phyloP scores from a whole-genome alignment of 2,888 invertebrate genomes.

The Panzeria rudis region DNA sequence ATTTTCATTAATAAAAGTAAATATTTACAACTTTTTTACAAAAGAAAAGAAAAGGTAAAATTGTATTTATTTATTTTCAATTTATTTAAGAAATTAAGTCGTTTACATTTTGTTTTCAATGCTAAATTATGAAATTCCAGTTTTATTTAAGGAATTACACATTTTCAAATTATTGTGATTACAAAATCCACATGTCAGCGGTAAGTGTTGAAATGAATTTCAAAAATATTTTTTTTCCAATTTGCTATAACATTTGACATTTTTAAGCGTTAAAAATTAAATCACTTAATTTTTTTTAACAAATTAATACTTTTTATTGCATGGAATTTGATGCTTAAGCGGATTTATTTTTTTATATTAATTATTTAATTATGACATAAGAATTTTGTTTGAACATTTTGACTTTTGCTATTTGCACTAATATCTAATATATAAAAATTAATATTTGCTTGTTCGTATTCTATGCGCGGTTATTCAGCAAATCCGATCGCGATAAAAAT shows the following conservation, averaged over 20 bases:
- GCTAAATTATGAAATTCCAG: neutral
- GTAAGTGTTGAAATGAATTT: slow-evolving; percentile 43
- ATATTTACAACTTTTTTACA: neutral
- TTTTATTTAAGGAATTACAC: neutral
- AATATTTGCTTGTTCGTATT: no score
- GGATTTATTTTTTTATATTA: slow-evolving; percentile 16
- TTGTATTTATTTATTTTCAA: neutral
- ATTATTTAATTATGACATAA: neutral
- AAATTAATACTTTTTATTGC: slow-evolving; percentile 29
- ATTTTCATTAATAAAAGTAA: neutral
- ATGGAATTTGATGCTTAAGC: slow-evolving; percentile 22
- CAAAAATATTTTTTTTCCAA: slow-evolving; percentile 10
- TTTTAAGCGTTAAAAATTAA: slow-evolving; percentile 7
- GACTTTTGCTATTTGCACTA: slow-evolving; percentile 15
- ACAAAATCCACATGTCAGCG: neutral
- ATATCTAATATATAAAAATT: no score
- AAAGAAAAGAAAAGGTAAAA: neutral
- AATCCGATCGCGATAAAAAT: no score
- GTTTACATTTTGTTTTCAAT: neutral
- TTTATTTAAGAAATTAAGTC: slow-evolving; percentile 4
- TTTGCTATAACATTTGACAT: slow-evolving; percentile 29
- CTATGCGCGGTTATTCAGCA: no score
- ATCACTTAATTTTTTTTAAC: neutral
- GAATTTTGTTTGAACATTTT: neutral
- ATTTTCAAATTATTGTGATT: slow-evolving; percentile 8